Evolutionary conservation across 2,113 vertebrate genomes (phyloP), one percentile per base, ranked within the genome.

Genomic region (Rhagologus leucostigma): DNA sequence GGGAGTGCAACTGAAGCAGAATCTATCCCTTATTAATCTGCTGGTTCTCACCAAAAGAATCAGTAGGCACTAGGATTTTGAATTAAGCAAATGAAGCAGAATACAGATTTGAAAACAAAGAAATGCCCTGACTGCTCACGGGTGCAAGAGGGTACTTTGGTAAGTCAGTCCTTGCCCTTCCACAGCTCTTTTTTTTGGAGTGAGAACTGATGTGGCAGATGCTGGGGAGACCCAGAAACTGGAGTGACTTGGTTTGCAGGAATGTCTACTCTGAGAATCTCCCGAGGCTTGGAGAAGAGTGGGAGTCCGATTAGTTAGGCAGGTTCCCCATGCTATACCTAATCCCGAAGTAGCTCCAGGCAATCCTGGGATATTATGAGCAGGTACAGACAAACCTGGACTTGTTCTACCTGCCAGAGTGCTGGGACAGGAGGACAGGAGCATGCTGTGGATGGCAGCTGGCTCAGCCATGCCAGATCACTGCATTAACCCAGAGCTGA

Each of bases 21-120:
- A 65, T 55, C 65, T 81, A 59, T 35, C 33, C 71, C 11, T 3
- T 0, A 11, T 26, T 60, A 57, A 50, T 19, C 39, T 19, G 1
- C 16, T 44, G 8, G 15, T 78, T 84, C 56, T 82, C 67, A 90
- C 26, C 14, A 39, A 37, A 79, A 79, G 29, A 47, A 33, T 15
- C 57, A 52, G 46, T 79, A 57, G 53, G 15, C 20, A 85, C 0
- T 0, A 86, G 50, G 42, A 69, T 46, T 88, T 93, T 53, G 18
- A 89, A 67, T 44, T 18, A 75, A 78, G 47, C 13, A 65, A 83
- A 88, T 30, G 16, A 88, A 92, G 63, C 42, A 93, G 67, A 86
- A 77, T 6, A 37, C 16, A 41, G 32, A 57, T 53, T 76, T 85
- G 70, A 73, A 93, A 79, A 30, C 4, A 82, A 46, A 65, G 11